Evolutionary conservation across 2,888 invertebrate genomes (phyloP).

Genomic region (Eupeodes latifasciatus): DNA sequence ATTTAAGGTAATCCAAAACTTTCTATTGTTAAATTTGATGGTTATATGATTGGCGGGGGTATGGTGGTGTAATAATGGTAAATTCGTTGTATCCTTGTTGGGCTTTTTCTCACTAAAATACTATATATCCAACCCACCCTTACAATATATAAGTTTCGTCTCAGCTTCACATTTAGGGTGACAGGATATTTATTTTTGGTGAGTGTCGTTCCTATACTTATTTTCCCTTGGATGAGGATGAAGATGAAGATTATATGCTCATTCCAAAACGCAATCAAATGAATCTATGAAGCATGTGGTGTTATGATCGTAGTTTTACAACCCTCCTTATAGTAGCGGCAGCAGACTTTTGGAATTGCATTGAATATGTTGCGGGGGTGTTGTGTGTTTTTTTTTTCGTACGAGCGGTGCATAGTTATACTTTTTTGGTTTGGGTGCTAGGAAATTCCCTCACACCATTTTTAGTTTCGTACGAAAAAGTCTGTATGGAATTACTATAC

Average conservation of each 20-base stretch:
- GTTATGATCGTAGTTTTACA: conserved; percentile 76
- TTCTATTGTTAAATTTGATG: conserved; percentile 69
- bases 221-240: conserved; percentile 29
- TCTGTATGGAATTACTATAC: conserved; percentile 6
- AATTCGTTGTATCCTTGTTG: conserved; percentile 4
- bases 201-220: background rate
- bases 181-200: conserved; percentile 20
- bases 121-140: background rate
- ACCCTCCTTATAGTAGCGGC: conserved; percentile 44
- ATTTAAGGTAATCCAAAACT: conserved; percentile 74
- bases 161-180: conserved; percentile 25
- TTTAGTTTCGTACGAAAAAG: background rate
- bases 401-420: conserved; percentile 63
- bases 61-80: background rate
- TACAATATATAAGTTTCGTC: background rate
- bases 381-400: conserved; percentile 7
- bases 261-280: conserved; percentile 73
- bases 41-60: conserved; percentile 44
- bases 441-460: conserved; percentile 69
- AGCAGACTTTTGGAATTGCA: conserved; percentile 70
- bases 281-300: conserved; percentile 76
- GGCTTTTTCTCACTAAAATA: background rate
- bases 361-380: conserved; percentile 9
- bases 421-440: conserved; percentile 31
- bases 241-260: conserved; percentile 60